Percentiles rank a stretch among this genome's conserved stretches.
Conservation (phyloP, 2,113 vertebrate species). For the Rattus norvegicus region DNA sequence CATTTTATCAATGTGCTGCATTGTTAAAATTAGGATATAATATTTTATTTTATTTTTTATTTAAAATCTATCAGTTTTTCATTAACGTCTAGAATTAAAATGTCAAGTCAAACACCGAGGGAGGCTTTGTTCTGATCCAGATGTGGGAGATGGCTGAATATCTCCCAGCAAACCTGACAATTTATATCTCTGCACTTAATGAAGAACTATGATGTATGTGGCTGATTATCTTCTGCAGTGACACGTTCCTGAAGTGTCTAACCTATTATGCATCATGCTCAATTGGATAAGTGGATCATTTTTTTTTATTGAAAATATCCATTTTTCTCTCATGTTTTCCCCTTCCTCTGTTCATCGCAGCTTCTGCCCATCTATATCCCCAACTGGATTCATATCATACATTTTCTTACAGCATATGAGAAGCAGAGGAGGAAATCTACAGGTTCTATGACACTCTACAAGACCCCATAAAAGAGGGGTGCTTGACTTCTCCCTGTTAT, state of each 20-base stretch:
- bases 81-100: not conserved
- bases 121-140: not conserved
- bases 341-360: fast-evolving
- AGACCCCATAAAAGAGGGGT: too few species aligned
- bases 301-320: not conserved
- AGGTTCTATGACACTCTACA: not conserved
- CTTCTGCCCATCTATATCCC: not conserved
- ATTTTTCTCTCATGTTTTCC: not conserved
- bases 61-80: not conserved
- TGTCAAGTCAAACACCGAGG: not conserved
- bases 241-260: not conserved
- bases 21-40: not conserved
- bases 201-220: not conserved
- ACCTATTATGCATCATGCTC: not conserved
- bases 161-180: too few species aligned
- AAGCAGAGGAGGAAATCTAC: not conserved
- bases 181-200: not conserved
- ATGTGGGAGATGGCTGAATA: not conserved
- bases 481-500: not conserved
- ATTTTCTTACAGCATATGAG: not conserved
- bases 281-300: not conserved
- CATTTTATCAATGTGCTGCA: not conserved
- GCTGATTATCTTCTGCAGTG: not conserved
- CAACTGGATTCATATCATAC: fast-evolving
- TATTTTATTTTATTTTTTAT: not conserved